Percentiles rank a stretch among this genome's conserved stretches.
Conservation (phyloP, 2,888 invertebrate genomes). For the Diadromus collaris region DNA sequence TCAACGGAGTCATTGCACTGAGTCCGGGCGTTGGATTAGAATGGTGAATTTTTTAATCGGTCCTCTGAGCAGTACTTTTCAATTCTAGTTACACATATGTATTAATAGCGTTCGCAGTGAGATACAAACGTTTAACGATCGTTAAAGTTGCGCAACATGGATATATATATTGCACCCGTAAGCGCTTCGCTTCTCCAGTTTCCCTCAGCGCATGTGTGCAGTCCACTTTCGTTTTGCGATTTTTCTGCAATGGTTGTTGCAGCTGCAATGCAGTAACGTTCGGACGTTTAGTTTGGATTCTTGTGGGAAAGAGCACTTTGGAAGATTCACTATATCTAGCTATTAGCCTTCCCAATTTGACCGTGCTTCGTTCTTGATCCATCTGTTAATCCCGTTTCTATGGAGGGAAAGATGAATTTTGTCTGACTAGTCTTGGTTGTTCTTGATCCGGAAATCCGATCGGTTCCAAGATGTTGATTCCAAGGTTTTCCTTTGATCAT, state of each 20-base stretch:
- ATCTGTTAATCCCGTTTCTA: not conserved
- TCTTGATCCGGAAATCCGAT: not conserved
- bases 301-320: not conserved
- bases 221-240: constrained; percentile 52
- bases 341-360: not conserved
- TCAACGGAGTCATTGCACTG: not conserved
- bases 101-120: constrained; percentile 44
- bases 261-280: constrained; percentile 37
- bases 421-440: not conserved
- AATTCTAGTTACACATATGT: not conserved
- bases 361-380: not conserved
- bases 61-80: constrained; percentile 17
- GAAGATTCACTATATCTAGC: not conserved
- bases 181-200: constrained; percentile 46
- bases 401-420: not conserved
- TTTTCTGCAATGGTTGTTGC: constrained; percentile 35
- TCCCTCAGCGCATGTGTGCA: constrained; percentile 15
- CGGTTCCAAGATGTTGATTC: not conserved
- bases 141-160: constrained; percentile 49
- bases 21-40: not conserved
- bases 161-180: constrained; percentile 26
- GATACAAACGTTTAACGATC: constrained; percentile 42
- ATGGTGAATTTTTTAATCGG: not conserved
- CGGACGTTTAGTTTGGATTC: not conserved
- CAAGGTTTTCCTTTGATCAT: too few species aligned